phyloP scores from a whole-genome alignment of 2,888 invertebrate genomes.

The Byasa hedistus region DNA sequence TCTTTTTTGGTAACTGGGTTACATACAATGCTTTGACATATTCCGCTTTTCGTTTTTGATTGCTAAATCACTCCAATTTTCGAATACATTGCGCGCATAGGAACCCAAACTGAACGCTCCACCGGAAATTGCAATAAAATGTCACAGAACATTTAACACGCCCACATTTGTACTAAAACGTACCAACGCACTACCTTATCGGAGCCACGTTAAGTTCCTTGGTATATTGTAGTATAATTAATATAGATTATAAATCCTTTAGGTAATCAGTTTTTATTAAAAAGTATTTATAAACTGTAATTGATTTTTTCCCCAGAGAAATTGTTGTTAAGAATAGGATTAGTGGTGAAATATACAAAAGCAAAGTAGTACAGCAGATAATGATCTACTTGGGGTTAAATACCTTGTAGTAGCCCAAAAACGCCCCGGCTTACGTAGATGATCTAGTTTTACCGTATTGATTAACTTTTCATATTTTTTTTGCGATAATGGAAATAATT shows the following conservation, averaged over 20 bases:
- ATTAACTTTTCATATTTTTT: too few species aligned
- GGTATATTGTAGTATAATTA: neutral
- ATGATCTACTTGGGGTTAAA: too few species aligned
- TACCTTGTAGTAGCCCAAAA: too few species aligned
- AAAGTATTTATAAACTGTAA: neutral
- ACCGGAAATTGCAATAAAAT: constrained; percentile 27
- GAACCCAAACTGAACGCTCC: constrained; percentile 3
- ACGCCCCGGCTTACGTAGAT: too few species aligned
- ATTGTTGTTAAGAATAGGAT: neutral
- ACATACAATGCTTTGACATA: neutral
- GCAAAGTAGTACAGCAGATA: too few species aligned
- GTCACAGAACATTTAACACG: constrained; percentile 22
- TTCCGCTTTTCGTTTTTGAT: constrained; percentile 7
- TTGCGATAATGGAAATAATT: too few species aligned
- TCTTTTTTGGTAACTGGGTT: too few species aligned
- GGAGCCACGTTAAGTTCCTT: neutral
- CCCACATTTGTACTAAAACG: constrained; percentile 25
- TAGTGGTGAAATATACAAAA: neutral
- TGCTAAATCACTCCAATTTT: constrained; percentile 8
- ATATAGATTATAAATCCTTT: neutral
- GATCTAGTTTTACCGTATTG: too few species aligned
- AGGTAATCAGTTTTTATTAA: neutral
- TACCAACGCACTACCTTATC: constrained; percentile 9
- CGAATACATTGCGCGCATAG: constrained; percentile 8
- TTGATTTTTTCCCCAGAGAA: neutral